A percentile compares a stretch with the other conserved stretches of the same genome.
phyloP scores from a whole-genome alignment of 35 echinoderm and acorn worm genomes.

The Patiria miniata region DNA sequence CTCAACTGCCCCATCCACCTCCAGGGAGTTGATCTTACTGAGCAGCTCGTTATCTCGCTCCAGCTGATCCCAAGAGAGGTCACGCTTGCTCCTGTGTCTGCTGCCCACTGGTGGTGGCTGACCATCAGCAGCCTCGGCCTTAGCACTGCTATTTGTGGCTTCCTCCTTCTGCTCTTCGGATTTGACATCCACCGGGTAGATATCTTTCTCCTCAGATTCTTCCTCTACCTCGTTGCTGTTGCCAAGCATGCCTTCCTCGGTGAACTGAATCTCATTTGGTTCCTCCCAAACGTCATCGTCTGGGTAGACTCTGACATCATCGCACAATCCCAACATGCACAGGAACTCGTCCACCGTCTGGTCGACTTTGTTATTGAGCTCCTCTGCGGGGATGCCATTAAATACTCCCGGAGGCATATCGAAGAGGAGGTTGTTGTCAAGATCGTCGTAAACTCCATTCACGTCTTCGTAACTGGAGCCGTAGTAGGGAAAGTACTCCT shows the following conservation, averaged over 20 bases:
- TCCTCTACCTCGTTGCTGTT: background rate
- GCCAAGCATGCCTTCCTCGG: constrained; percentile 3
- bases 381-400: background rate
- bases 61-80: background rate
- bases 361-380: background rate
- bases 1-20: background rate
- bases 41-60: background rate
- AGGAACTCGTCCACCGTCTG: constrained; percentile 16
- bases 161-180: background rate
- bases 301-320: background rate
- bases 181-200: background rate
- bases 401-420: background rate
- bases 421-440: background rate
- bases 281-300: background rate
- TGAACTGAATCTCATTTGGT: constrained; percentile 2
- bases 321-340: background rate
- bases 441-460: background rate
- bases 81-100: constrained; percentile 20
- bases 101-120: background rate
- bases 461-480: background rate
- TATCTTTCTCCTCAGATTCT: background rate
- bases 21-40: background rate
- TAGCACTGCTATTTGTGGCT: background rate
- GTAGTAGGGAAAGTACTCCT: background rate
- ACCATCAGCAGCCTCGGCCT: background rate